Evolutionary conservation across 1,140 invertebrate genomes (phyloP).

Genomic region (Oreohelix idahoensis): DNA sequence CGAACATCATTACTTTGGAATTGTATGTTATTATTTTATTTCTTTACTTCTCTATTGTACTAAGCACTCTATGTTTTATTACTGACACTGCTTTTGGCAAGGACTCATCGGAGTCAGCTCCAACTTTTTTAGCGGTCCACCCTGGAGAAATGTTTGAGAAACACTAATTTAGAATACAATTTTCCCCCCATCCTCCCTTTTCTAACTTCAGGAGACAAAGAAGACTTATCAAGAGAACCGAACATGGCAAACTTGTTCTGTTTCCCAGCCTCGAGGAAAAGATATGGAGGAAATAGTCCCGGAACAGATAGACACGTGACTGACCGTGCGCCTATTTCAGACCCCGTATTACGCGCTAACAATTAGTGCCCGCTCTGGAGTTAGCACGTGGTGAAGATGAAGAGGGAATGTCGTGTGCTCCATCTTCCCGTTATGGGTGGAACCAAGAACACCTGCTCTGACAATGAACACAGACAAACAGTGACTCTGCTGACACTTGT

Average conservation of each 20-base stretch:
- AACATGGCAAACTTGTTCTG: not conserved
- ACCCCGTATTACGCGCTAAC: not conserved
- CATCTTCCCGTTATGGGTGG: not conserved
- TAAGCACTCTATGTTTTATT: no score
- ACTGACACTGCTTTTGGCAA: no score
- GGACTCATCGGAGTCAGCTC: no score
- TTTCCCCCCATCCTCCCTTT: no score
- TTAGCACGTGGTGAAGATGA: constrained; percentile 9
- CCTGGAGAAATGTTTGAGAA: no score
- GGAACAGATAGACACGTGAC: not conserved
- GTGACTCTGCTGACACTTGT: constrained; percentile 22
- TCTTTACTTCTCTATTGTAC: no score
- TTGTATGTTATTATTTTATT: no score
- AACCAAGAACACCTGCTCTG: constrained; percentile 6
- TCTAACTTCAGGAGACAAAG: not conserved
- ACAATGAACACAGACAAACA: constrained; percentile 36
- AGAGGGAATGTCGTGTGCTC: constrained; percentile 8
- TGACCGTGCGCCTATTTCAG: not conserved
- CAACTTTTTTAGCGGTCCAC: no score
- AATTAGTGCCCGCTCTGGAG: constrained; percentile 13
- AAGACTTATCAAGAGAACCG: not conserved
- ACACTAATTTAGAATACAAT: no score
- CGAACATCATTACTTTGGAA: no score
- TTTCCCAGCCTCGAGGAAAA: not conserved
- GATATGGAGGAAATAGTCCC: not conserved